These are phyloP conservation scores for Choristoneura rosaceana DNA, from an alignment of 2,888 invertebrate genomes.

Conservation along the genomic window DNA sequence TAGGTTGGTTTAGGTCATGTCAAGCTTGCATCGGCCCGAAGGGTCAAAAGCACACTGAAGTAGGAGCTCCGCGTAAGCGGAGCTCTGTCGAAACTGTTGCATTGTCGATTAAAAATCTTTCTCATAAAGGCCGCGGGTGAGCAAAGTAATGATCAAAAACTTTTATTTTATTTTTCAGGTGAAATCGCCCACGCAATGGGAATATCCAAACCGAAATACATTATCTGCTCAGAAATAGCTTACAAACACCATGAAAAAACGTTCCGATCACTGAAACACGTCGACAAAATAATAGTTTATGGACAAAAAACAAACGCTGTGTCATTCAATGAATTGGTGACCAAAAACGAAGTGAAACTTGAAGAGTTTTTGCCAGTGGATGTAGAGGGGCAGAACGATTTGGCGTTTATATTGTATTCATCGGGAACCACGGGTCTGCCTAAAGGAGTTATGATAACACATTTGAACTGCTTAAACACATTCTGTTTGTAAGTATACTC, in stretches of 20 bases:
- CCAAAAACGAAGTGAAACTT: conserved; percentile 53
- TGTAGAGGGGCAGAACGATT: conserved; percentile 71
- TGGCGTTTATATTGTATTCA: conserved; percentile 63
- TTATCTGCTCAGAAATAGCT: conserved; percentile 86
- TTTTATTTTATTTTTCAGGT: conserved; percentile 68
- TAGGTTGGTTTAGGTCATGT: no score
- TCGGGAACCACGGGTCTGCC: conserved; percentile 50
- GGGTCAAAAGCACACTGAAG: no score
- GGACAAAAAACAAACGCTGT: conserved; percentile 44
- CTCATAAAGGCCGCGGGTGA: no score
- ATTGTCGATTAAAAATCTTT: no score
- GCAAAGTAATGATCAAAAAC: no score
- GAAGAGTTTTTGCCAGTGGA: conserved; percentile 69
- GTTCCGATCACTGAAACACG: conserved; percentile 59
- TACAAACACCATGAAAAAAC: conserved; percentile 66
- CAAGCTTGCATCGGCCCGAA: no score
- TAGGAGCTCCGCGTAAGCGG: no score
- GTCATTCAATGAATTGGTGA: conserved; percentile 47
- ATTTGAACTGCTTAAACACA: conserved; percentile 7
- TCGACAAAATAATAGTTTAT: conserved; percentile 49
- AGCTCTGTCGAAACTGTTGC: no score
- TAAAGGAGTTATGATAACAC: conserved; percentile 47
- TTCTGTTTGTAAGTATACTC: conserved; percentile 18
- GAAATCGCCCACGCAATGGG: conserved; percentile 87
- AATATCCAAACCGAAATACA: conserved; percentile 87